Evolutionary conservation across 1,140 invertebrate species (phyloP).

Genomic region (Phymorhynchus buccinoides): DNA sequence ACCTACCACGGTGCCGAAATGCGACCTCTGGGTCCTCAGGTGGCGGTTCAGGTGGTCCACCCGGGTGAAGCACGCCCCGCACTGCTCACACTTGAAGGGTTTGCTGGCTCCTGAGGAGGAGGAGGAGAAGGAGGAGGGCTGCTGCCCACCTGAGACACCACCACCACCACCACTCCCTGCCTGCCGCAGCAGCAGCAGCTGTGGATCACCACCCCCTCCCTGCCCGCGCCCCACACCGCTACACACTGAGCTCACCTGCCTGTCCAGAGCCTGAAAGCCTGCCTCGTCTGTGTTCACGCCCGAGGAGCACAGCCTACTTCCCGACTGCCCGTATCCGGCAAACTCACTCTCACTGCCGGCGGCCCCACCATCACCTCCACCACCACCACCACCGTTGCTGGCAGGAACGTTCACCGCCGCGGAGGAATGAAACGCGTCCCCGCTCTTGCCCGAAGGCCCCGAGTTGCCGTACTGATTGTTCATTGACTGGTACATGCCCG

Average conservation of each 20-base stretch:
- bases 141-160: neutral
- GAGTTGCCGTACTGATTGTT: neutral
- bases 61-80: constrained; percentile 1
- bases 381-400: no score
- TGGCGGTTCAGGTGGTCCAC: constrained; percentile 29
- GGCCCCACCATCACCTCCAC: no score
- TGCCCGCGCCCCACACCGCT: neutral
- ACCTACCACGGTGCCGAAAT: constrained; percentile 4
- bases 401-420: no score
- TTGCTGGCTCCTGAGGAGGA: no score
- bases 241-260: neutral
- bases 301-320: neutral
- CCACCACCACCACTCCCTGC: neutral
- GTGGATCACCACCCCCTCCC: constrained; percentile 8
- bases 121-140: neutral
- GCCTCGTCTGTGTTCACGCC: neutral
- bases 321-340: neutral
- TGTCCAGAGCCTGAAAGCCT: neutral
- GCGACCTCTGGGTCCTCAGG: constrained; percentile 5
- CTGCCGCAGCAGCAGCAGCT: no score
- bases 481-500: neutral
- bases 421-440: no score
- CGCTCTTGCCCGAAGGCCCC: no score
- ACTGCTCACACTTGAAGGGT: constrained; percentile 18
- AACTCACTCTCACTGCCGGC: neutral